Evolutionary conservation across 2,113 vertebrate species (phyloP), one percentile per base, ranked within the genome.

Genomic region (Megaptera novaeangliae): DNA sequence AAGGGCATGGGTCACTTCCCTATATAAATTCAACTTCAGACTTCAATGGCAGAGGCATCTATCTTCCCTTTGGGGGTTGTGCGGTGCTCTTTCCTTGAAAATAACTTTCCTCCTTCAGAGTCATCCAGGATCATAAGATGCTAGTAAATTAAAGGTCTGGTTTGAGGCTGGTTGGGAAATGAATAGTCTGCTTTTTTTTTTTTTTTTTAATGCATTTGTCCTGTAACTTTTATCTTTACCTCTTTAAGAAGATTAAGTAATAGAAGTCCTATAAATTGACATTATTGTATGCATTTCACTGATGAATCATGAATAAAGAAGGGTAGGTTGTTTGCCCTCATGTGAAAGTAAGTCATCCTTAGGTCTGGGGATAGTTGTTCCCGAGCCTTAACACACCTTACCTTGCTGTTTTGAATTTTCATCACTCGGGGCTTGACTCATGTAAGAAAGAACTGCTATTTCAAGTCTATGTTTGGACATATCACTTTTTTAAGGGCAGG

Each of bases 401-500:
- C 57, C 20, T 88, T 23, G 55, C 59, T 69, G 3, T 39, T 95
- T 95, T 92, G 66, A 91, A 39, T 94, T 92, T 94, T 72, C 93
- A 61, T 88, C 18, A 49, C 97, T 95, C 0, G 41, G 31, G 0
- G 2, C 44, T 96, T 27, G 39, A 11, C 82, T 80, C 23, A 68
- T 77, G 34, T 81, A 95, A 1, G 18, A 97, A 92, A 96, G 88
- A 84, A 64, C 27, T 93, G 17, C n/a, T 98, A 95, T 97, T 97
- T 97, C 46, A 66, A 89, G 23, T 57, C 59, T 91, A 49, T 93
- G 94, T 97, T 86, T 93, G 84, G 10, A 57, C 86, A 36, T 23
- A 86, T 20, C 41, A 34, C 12, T 91, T 98, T 82, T 84, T 92
- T 90, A 96, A 98, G 91, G 97, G 25, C 77, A 97, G 90, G 63